Evolutionary conservation across 2,797 vertebrate species (phyloP).

Genomic region (Lutjanus campechanus): DNA sequence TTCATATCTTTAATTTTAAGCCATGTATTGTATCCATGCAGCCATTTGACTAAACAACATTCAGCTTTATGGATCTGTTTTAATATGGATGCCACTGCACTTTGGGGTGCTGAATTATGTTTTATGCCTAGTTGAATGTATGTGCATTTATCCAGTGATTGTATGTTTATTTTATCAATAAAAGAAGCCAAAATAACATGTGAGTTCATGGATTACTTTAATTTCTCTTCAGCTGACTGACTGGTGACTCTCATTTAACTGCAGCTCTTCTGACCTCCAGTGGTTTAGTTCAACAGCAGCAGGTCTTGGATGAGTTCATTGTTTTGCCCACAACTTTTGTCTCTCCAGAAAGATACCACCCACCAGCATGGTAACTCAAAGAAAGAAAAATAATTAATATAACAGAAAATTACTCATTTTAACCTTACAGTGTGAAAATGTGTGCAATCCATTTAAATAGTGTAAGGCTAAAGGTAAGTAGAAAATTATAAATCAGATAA

Average conservation of each 20-base stretch:
- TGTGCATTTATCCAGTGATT: slow-evolving; percentile 50
- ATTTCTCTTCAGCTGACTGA: not conserved
- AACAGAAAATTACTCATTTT: too few species aligned
- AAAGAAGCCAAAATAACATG: slow-evolving; percentile 46
- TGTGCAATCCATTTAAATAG: too few species aligned
- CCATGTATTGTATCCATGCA: slow-evolving; percentile 18
- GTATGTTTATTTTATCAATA: slow-evolving; percentile 77
- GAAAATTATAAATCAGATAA: too few species aligned
- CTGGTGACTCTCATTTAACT: not conserved
- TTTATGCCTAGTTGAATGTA: slow-evolving; percentile 49
- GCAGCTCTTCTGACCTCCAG: slow-evolving; percentile 70
- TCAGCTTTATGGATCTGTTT: slow-evolving; percentile 44
- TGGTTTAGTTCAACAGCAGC: slow-evolving; percentile 23
- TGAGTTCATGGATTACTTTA: not conserved
- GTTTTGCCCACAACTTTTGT: not conserved
- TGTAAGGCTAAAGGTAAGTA: too few species aligned
- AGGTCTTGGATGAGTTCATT: not conserved
- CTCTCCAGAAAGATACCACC: too few species aligned
- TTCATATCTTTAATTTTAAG: slow-evolving; percentile 42
- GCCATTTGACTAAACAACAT: slow-evolving; percentile 28
- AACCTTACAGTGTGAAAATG: too few species aligned
- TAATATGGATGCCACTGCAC: slow-evolving; percentile 59
- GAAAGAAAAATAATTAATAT: too few species aligned
- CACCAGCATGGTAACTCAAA: too few species aligned
- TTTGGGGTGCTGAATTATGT: slow-evolving; percentile 59